These are phyloP conservation scores for Meteorus colon DNA, from an alignment of 2,888 invertebrate genomes.

Conservation along the genomic window DNA sequence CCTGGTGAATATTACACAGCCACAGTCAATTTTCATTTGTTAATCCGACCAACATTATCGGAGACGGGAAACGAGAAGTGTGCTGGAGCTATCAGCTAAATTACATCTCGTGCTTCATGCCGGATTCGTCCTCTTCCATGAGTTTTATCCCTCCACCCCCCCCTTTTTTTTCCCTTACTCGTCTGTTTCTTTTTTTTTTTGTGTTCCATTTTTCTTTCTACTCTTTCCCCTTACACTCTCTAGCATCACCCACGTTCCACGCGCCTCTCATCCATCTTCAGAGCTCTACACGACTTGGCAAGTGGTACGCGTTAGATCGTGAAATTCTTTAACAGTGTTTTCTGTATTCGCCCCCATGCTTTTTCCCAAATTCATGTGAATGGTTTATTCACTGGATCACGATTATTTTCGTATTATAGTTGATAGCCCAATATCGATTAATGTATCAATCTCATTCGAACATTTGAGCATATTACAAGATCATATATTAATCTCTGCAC, in stretches of 20 bases:
- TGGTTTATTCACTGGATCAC: slow-evolving; percentile 20
- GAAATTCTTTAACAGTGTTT: slow-evolving; percentile 51
- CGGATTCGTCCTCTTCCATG: slow-evolving; percentile 9
- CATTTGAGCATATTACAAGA: slow-evolving; percentile 20
- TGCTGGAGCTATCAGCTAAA: slow-evolving; percentile 5
- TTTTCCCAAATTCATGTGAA: slow-evolving; percentile 17
- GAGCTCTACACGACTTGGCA: slow-evolving; percentile 53
- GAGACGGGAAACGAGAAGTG: slow-evolving; percentile 1
- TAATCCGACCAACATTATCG: slow-evolving; percentile 11
- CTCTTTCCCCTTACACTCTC: not conserved
- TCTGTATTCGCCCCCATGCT: not conserved
- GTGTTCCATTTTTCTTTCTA: slow-evolving; percentile 14
- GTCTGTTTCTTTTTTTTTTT: not conserved
- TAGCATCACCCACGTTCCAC: slow-evolving; percentile 47
- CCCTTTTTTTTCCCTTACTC: not conserved
- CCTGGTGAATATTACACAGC: slow-evolving; percentile 8
- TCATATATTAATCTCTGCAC: slow-evolving; percentile 15
- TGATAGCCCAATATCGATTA: not conserved
- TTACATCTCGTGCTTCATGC: slow-evolving; percentile 20
- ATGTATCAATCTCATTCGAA: not conserved
- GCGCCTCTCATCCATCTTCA: slow-evolving; percentile 62
- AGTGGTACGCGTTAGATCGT: slow-evolving; percentile 50
- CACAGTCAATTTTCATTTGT: slow-evolving; percentile 35
- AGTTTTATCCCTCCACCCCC: slow-evolving; percentile 20
- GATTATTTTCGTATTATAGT: slow-evolving; percentile 3